A percentile compares a stretch with the other conserved stretches of the same genome.
phyloP scores from a whole-genome alignment of 2,888 invertebrate genomes.

The Seira ritae region DNA sequence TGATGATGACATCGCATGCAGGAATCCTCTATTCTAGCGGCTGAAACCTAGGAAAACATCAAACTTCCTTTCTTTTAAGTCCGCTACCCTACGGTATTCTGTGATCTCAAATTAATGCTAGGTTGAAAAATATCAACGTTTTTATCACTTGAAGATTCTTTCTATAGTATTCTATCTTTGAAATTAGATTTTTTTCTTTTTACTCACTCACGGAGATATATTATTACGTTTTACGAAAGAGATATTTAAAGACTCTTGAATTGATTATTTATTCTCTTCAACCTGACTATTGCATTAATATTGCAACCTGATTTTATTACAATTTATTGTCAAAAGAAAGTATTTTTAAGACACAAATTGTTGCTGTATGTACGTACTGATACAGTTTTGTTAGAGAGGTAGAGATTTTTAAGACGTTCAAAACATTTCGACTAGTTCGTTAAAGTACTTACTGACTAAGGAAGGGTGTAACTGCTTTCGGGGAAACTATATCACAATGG shows the following conservation, averaged over 20 bases:
- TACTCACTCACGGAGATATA: too few species aligned
- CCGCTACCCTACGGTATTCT: slow-evolving; percentile 40
- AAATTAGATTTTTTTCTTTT: too few species aligned
- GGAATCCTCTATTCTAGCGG: slow-evolving; percentile 48
- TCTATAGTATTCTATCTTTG: too few species aligned
- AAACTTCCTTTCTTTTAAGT: not conserved
- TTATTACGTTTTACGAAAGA: slow-evolving; percentile 11
- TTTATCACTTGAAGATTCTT: too few species aligned
- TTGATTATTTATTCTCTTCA: too few species aligned
- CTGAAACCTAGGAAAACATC: slow-evolving; percentile 23
- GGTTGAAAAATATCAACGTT: not conserved
- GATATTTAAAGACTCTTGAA: slow-evolving; percentile 26
- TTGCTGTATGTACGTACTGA: not conserved
- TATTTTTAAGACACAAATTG: too few species aligned
- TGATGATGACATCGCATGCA: slow-evolving; percentile 57
- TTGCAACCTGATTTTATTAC: too few species aligned
- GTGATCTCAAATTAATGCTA: slow-evolving; percentile 43
- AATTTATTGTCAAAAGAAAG: too few species aligned
- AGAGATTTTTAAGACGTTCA: not conserved
- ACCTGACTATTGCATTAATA: too few species aligned
- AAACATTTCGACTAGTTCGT: too few species aligned
- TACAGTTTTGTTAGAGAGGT: not conserved
- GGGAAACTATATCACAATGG: slow-evolving; percentile 31
- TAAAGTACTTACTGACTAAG: too few species aligned
- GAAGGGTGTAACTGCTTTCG: too few species aligned